Percentiles rank a stretch among this genome's conserved stretches.
These are phyloP conservation scores for Drosophila navojoa DNA, from an alignment of 1,140 invertebrate genomes.

Conservation along the genomic window DNA sequence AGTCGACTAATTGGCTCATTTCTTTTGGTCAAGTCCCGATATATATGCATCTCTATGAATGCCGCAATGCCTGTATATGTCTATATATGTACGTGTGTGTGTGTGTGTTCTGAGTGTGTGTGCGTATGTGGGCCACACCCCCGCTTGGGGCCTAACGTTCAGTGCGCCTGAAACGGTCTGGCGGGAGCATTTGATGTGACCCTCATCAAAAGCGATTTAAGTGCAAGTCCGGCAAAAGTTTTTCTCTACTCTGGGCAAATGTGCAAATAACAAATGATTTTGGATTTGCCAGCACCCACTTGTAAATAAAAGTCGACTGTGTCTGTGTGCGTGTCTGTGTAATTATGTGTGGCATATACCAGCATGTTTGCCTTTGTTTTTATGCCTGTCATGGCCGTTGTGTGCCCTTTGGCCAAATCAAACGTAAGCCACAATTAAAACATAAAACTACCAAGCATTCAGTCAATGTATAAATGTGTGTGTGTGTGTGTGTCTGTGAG, in stretches of 20 bases:
- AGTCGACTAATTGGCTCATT: constrained; percentile 66
- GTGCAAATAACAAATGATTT: constrained; percentile 81
- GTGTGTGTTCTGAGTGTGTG: neutral
- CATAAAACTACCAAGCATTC: constrained; percentile 52
- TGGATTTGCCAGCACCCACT: constrained; percentile 74
- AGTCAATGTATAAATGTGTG: constrained; percentile 2
- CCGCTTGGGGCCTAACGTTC: neutral
- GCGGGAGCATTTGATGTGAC: constrained; percentile 51
- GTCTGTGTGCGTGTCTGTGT: constrained; percentile 25
- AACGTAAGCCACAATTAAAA: constrained; percentile 81
- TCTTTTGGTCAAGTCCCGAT: constrained; percentile 25
- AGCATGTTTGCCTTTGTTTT: constrained; percentile 76
- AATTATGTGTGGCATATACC: constrained; percentile 57
- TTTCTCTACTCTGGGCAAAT: constrained; percentile 69
- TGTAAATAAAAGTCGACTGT: constrained; percentile 72
- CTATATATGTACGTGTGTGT: neutral
- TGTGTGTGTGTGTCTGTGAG: constrained; percentile 10
- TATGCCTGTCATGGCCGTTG: constrained; percentile 74
- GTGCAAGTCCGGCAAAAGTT: constrained; percentile 62
- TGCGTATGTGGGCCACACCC: neutral
- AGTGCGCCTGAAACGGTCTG: constrained; percentile 38
- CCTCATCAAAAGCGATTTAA: constrained; percentile 80
- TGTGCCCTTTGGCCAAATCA: constrained; percentile 73
- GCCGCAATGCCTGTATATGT: neutral
- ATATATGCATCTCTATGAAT: neutral